These are phyloP conservation scores for Cephus sareptanus DNA, from an alignment of 2,888 invertebrate genomes.

Conservation along the genomic window DNA sequence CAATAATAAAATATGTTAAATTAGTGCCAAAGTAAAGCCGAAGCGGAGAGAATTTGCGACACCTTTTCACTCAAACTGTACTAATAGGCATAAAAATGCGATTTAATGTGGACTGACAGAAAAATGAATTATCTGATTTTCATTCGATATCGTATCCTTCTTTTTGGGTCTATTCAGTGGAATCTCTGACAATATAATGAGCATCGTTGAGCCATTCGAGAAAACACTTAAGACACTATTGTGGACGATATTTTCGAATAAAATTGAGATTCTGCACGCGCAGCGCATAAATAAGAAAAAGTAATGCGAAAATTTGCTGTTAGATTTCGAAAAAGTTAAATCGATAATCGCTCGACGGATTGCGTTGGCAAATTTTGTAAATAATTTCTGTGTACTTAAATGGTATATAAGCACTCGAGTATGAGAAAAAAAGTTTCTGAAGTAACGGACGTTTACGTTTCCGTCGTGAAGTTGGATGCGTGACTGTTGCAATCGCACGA, in stretches of 20 bases:
- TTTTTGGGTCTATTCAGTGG: neutral
- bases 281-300: neutral
- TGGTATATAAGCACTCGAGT: neutral
- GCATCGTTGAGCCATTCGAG: neutral
- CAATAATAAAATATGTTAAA: conserved; percentile 60
- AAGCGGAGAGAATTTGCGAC: conserved; percentile 22
- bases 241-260: neutral
- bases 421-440: neutral
- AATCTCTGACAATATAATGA: too few species aligned
- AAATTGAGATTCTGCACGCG: neutral
- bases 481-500: neutral
- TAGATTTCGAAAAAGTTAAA: neutral
- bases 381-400: neutral
- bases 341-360: neutral
- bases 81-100: neutral
- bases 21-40: conserved; percentile 55
- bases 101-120: neutral
- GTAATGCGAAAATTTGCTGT: neutral
- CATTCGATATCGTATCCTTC: neutral
- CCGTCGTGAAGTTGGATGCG: neutral
- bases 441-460: neutral
- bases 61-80: neutral
- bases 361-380: neutral
- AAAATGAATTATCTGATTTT: neutral
- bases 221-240: neutral